A percentile compares a stretch with the other conserved stretches of the same genome.
These are phyloP conservation scores for Rousettus leschenaultii DNA, from an alignment of 2,113 vertebrate species.

Conservation along the genomic window DNA sequence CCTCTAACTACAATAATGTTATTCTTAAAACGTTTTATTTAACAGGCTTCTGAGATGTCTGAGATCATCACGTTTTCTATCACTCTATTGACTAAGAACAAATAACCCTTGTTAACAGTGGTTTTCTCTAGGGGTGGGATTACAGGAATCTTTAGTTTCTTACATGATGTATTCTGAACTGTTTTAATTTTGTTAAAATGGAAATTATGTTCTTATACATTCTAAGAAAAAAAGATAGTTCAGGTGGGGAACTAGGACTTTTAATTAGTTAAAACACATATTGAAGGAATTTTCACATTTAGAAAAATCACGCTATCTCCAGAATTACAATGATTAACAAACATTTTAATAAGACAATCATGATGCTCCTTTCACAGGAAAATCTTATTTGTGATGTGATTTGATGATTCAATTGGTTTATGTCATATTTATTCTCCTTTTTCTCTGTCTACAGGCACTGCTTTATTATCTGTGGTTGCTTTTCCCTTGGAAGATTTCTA, in stretches of 20 bases:
- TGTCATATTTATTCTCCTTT: background rate
- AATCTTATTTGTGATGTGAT: background rate
- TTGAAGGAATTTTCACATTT: background rate
- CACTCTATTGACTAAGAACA: background rate
- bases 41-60: background rate
- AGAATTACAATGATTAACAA: background rate
- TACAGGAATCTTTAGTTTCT: background rate
- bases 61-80: background rate
- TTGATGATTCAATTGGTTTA: background rate
- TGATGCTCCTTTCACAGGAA: background rate
- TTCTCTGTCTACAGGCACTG: slow-evolving; percentile 84
- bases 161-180: background rate
- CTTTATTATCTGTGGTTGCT: slow-evolving; percentile 88
- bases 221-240: background rate
- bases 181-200: slow-evolving; percentile 2
- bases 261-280: background rate
- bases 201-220: background rate
- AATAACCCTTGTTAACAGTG: background rate
- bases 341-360: background rate
- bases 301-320: background rate
- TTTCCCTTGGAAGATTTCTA: slow-evolving; percentile 94
- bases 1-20: background rate
- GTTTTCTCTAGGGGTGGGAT: background rate
- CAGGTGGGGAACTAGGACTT: background rate
- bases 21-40: background rate